phyloP scores from a whole-genome alignment of 1,140 invertebrate species.

The Brachionus paranguensis region DNA sequence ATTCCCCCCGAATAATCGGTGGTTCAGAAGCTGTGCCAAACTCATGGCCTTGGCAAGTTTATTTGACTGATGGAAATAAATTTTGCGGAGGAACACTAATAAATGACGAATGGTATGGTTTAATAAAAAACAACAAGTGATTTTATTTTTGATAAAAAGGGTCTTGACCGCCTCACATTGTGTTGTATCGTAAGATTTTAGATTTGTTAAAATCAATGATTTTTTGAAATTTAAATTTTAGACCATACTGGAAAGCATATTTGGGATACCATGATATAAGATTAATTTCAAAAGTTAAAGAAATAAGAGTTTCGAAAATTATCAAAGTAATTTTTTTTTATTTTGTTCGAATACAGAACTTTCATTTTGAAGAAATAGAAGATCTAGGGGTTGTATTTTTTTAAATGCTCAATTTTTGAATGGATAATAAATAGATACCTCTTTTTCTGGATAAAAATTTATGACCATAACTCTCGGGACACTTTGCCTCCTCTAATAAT shows the following conservation, averaged over 20 bases:
- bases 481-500: too few relatives aligned
- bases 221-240: not conserved
- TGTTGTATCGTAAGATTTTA: not conserved
- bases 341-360: too few relatives aligned
- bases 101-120: conserved; percentile 3
- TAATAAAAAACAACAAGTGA: not conserved
- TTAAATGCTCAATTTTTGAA: too few relatives aligned
- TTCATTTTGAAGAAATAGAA: too few relatives aligned
- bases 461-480: too few relatives aligned
- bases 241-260: conserved; percentile 13
- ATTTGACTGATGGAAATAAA: not conserved
- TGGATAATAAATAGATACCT: too few relatives aligned
- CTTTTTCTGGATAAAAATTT: too few relatives aligned
- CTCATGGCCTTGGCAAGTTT: conserved; percentile 37
- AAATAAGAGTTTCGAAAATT: conserved; percentile 4
- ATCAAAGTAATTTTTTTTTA: not conserved
- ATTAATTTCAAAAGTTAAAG: not conserved
- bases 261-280: conserved; percentile 29
- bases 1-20: not conserved
- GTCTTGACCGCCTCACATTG: conserved; percentile 28
- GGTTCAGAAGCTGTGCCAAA: conserved; percentile 12
- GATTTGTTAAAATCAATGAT: not conserved
- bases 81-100: conserved; percentile 15
- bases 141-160: not conserved
- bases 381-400: too few relatives aligned